These are phyloP conservation scores for Hydraecia micacea DNA, from an alignment of 2,888 invertebrate species.

Conservation along the genomic window DNA sequence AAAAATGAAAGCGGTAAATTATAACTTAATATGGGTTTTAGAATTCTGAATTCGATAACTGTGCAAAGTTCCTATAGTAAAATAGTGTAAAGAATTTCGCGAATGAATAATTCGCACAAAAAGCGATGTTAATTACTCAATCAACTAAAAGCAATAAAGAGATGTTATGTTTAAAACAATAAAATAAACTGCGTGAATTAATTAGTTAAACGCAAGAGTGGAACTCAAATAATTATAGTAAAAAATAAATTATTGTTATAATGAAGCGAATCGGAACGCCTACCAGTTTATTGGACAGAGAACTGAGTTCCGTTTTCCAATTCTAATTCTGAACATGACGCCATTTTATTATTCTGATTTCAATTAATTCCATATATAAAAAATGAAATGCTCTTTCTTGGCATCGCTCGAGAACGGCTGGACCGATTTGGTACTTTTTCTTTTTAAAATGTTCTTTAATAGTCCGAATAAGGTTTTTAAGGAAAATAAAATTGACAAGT, in stretches of 20 bases:
- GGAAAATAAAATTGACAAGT: too few relatives aligned
- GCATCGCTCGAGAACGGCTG: too few relatives aligned
- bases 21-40: background rate
- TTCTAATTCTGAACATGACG: constrained; percentile 33
- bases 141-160: constrained; percentile 31
- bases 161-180: constrained; percentile 25
- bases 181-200: constrained; percentile 25
- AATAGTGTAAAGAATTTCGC: background rate
- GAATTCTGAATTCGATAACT: background rate
- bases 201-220: constrained; percentile 22
- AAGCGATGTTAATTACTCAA: constrained; percentile 26
- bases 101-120: background rate
- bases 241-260: constrained; percentile 37
- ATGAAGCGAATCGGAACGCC: constrained; percentile 31
- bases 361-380: background rate
- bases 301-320: constrained; percentile 38
- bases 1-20: background rate
- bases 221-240: constrained; percentile 36
- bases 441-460: too few relatives aligned
- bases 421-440: too few relatives aligned
- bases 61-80: background rate
- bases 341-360: constrained; percentile 26
- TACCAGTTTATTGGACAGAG: constrained; percentile 26
- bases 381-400: too few relatives aligned
- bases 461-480: too few relatives aligned